These are phyloP conservation scores for Bradypodion ventrale DNA, from an alignment of 2,797 vertebrate genomes.

Conservation along the genomic window DNA sequence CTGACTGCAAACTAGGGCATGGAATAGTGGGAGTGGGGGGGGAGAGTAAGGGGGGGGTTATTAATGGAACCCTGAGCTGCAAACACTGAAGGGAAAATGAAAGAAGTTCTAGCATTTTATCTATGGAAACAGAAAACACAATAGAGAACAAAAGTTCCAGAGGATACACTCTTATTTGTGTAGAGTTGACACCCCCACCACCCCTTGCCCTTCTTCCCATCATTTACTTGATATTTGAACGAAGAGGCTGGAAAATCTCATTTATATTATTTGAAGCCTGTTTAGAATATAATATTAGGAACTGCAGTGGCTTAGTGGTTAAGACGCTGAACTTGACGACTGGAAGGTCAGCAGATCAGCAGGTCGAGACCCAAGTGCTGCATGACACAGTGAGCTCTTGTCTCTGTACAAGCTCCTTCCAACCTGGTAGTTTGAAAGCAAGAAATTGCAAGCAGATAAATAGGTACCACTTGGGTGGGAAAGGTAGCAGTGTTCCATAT, in stretches of 20 bases:
- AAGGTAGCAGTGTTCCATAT: too few relatives aligned
- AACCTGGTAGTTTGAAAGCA: too few relatives aligned
- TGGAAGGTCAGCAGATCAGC: too few relatives aligned
- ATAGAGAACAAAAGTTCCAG: constrained; percentile 34
- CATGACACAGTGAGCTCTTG: too few relatives aligned
- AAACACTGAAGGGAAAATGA: constrained; percentile 72
- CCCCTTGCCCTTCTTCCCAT: neutral
- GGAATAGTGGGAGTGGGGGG: constrained; percentile 84
- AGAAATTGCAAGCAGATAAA: too few relatives aligned
- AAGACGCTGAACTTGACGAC: too few relatives aligned
- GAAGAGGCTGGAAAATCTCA: constrained; percentile 8
- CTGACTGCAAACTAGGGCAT: constrained; percentile 93
- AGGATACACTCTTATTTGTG: neutral
- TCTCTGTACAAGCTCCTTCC: too few relatives aligned
- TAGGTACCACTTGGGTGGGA: too few relatives aligned
- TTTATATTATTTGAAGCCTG: constrained; percentile 17
- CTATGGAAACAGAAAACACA: constrained; percentile 55
- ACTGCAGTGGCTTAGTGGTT: too few relatives aligned
- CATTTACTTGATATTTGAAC: constrained; percentile 19
- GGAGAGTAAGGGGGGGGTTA: constrained; percentile 79
- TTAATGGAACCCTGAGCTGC: constrained; percentile 80
- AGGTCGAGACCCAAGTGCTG: too few relatives aligned
- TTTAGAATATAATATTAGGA: constrained; percentile 12
- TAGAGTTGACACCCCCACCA: too few relatives aligned
- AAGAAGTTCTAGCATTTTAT: constrained; percentile 71